Evolutionary conservation across 2,888 invertebrate genomes (phyloP), one percentile per base, ranked within the genome.

Genomic region (Baccha elongata): DNA sequence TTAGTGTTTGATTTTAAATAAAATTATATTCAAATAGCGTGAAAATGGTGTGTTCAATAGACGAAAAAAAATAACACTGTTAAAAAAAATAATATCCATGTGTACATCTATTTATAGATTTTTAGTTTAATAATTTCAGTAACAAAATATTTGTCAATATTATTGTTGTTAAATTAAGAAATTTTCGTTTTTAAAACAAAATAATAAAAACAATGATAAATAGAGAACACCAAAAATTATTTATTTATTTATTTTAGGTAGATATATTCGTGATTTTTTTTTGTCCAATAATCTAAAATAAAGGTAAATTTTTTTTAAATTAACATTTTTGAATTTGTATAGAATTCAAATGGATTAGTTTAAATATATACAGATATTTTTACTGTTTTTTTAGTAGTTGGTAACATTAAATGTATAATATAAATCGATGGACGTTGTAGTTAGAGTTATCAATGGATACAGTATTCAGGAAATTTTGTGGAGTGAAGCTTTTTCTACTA

Each of bases 1-100:
- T 23, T 8, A 26, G 23, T 40, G n/a, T 11, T 40, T 44, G 44
- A 52, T 64, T 42, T 8, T 23, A 50, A 50, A 64, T 37, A 35
- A 37, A 52, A 46, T 48, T 62, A 21, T 44, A 67, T n/a, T 32
- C n/a, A 58, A 52, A 67, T 58, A 55, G 58, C 42, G 65, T 71
- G 60, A 58, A 58, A 76, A 76, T 60, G 71, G 76, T 81, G 81
- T 81, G 81, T 81, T 81, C 81, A 81, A 26, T 26, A 48, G 58
- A 67, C 26, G 13, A 37, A 53, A 58, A 65, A 26, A 52, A 52
- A 58, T 15, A n/a, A n/a, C n/a, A n/a, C n/a, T n/a, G n/a, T 17
- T 26, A 40, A 40, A 44, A 6, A 26, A 13, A 23, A 40, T 42
- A 19, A 21, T 10, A 21, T 11, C 11, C 32, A 60, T 21, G 29